These are phyloP conservation scores for Thumatha senex DNA, from an alignment of 2,888 invertebrate species.

Conservation along the genomic window DNA sequence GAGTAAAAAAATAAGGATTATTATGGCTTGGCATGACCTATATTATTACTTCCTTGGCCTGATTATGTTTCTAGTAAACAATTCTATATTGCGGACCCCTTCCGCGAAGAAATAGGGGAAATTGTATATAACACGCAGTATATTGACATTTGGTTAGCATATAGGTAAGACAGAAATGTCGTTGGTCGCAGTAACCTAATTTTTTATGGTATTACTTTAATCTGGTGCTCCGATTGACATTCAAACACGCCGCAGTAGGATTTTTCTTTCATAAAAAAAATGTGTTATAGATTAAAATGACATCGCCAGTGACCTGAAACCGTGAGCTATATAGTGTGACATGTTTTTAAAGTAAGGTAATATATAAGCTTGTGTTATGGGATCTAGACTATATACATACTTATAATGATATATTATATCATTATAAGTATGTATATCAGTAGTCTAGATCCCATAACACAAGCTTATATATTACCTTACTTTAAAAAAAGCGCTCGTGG, in stretches of 20 bases:
- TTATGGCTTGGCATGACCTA: not conserved
- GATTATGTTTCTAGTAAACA: not conserved
- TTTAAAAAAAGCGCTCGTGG: too few relatives aligned
- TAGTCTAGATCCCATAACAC: too few relatives aligned
- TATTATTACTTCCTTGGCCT: not conserved
- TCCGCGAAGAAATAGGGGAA: slow-evolving; percentile 1
- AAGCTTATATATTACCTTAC: too few relatives aligned
- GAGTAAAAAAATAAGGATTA: not conserved
- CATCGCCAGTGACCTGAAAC: not conserved
- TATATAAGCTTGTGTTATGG: too few relatives aligned
- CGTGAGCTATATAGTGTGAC: too few relatives aligned
- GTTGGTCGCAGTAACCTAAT: slow-evolving; percentile 22
- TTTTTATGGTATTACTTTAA: slow-evolving; percentile 28
- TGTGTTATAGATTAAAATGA: slow-evolving; percentile 27
- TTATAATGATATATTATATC: too few relatives aligned
- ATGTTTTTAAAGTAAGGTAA: too few relatives aligned
- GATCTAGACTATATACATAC: too few relatives aligned
- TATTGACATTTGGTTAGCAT: slow-evolving; percentile 35
- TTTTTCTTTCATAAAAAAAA: slow-evolving; percentile 32
- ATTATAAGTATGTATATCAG: too few relatives aligned
- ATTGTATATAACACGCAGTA: not conserved
- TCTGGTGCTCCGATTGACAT: slow-evolving; percentile 29
- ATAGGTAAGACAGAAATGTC: slow-evolving; percentile 36
- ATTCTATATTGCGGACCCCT: not conserved
- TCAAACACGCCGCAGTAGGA: slow-evolving; percentile 15